phyloP scores from a whole-genome alignment of 2,888 invertebrate species.

The Drosophila stalkeri region DNA sequence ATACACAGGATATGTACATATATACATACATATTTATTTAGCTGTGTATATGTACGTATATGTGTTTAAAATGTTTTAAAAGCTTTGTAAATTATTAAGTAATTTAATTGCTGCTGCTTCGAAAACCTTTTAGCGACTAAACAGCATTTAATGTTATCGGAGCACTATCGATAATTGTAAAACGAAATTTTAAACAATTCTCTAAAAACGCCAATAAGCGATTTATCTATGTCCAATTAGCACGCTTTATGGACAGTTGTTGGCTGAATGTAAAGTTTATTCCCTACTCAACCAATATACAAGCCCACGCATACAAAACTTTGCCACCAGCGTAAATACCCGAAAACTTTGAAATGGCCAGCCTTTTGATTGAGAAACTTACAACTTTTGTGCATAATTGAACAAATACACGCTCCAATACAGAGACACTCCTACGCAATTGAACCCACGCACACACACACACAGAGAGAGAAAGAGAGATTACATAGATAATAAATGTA shows the following conservation, averaged over 20 bases:
- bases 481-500: slow-evolving; percentile 4
- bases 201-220: neutral
- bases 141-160: neutral
- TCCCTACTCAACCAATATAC: neutral
- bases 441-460: neutral
- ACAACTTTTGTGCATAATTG: slow-evolving; percentile 39
- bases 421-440: neutral
- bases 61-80: neutral
- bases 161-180: neutral
- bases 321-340: slow-evolving; percentile 28
- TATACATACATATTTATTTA: neutral
- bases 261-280: slow-evolving; percentile 20
- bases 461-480: too few species aligned
- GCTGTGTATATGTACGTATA: neutral
- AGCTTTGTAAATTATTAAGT: neutral
- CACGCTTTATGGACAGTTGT: neutral
- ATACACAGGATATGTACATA: neutral
- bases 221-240: slow-evolving; percentile 2
- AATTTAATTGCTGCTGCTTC: neutral
- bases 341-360: slow-evolving; percentile 37
- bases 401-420: slow-evolving; percentile 18
- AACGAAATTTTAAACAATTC: neutral
- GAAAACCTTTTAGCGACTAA: too few species aligned
- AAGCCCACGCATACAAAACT: neutral
- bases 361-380: slow-evolving; percentile 37